Percentiles rank a stretch among this genome's conserved stretches.
Conservation (phyloP, 2,888 invertebrate genomes). For the Idaea biselata region DNA sequence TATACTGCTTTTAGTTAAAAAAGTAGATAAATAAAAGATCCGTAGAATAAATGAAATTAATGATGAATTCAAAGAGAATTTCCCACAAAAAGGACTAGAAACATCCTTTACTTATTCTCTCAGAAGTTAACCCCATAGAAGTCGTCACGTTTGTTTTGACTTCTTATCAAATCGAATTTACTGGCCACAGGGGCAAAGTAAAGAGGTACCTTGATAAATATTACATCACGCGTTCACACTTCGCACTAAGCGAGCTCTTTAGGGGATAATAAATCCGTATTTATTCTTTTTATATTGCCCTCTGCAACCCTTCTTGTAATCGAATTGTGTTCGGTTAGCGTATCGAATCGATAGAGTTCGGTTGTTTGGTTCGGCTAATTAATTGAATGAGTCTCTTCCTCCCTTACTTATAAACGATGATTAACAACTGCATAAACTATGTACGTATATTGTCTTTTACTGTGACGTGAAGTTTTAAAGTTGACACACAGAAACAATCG, state of each 20-base stretch:
- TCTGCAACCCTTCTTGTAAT: slow-evolving; percentile 63
- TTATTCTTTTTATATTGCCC: slow-evolving; percentile 76
- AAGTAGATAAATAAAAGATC: too few species aligned
- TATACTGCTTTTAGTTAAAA: too few species aligned
- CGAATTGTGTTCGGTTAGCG: slow-evolving; percentile 67
- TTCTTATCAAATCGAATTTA: slow-evolving; percentile 67
- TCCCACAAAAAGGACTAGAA: not conserved
- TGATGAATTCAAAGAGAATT: too few species aligned
- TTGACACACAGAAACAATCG: too few species aligned
- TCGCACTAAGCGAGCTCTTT: slow-evolving; percentile 70
- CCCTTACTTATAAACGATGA: not conserved
- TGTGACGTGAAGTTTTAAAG: too few species aligned
- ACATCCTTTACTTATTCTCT: slow-evolving; percentile 11
- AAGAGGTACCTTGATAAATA: slow-evolving; percentile 57
- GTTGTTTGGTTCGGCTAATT: slow-evolving; percentile 33
- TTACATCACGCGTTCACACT: slow-evolving; percentile 75
- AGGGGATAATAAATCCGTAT: slow-evolving; percentile 80
- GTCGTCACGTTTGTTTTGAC: slow-evolving; percentile 65
- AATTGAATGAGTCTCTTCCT: slow-evolving; percentile 19
- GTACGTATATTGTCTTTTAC: too few species aligned
- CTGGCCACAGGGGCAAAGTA: slow-evolving; percentile 61
- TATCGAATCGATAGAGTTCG: slow-evolving; percentile 64
- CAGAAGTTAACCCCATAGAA: slow-evolving; percentile 13
- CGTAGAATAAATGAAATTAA: too few species aligned
- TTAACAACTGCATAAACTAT: too few species aligned